phyloP scores from a whole-genome alignment of 2,113 vertebrate species.

The Poecile atricapillus region DNA sequence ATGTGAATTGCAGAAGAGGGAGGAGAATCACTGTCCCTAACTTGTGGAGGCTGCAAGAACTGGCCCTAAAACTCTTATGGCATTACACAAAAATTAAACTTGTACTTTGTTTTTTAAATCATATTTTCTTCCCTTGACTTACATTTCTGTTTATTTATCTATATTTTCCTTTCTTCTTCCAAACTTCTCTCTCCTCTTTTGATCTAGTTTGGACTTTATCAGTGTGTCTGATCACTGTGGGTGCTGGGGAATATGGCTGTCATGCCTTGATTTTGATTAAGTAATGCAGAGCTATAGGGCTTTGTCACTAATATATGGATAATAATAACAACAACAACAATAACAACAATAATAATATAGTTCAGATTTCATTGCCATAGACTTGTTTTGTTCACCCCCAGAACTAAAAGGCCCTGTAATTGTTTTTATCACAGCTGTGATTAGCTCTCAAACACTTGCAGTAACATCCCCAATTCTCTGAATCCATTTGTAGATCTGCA shows the following conservation, averaged over 20 bases:
- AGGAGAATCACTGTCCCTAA: neutral
- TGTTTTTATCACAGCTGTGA: neutral
- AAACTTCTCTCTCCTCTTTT: neutral
- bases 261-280: neutral
- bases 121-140: neutral
- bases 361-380: neutral
- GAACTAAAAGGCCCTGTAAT: neutral
- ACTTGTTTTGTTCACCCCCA: neutral
- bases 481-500: neutral
- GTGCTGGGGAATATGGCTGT: neutral
- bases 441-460: neutral
- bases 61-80: neutral
- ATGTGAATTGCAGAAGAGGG: neutral
- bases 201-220: neutral
- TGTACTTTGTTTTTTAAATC: neutral
- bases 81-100: neutral
- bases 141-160: neutral
- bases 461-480: neutral
- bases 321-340: neutral
- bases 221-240: neutral
- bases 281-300: neutral
- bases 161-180: neutral
- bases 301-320: neutral
- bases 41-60: neutral
- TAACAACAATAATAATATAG: neutral